These are phyloP conservation scores for Horisme vitalbata DNA, from an alignment of 2,888 invertebrate genomes.

Conservation along the genomic window DNA sequence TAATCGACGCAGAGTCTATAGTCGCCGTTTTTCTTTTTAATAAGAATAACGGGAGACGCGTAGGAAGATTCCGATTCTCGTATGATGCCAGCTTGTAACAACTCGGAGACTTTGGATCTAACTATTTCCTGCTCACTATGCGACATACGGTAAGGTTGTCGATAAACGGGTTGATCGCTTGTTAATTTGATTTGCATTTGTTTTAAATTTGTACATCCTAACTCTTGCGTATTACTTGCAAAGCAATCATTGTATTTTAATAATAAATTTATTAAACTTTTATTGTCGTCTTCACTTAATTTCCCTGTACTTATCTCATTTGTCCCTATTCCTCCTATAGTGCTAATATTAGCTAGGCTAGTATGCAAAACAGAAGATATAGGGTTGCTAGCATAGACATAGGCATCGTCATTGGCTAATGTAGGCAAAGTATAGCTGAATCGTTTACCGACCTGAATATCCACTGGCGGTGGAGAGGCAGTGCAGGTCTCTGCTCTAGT, in stretches of 20 bases:
- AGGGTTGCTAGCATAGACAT: no score
- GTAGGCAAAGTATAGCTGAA: no score
- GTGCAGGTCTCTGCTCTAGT: no score
- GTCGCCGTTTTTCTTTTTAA: no score
- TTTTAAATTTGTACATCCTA: constrained; percentile 32
- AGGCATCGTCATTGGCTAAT: no score
- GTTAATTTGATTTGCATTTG: constrained; percentile 33
- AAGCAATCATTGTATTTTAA: constrained; percentile 15
- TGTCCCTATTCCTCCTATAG: background rate
- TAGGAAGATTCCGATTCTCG: constrained; percentile 32
- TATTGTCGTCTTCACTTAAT: background rate
- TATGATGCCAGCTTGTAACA: constrained; percentile 36
- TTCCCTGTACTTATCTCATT: background rate
- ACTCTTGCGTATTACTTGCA: constrained; percentile 24
- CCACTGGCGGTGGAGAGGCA: no score
- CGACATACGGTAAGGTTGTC: constrained; percentile 21
- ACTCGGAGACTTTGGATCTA: constrained; percentile 24
- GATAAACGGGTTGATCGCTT: constrained; percentile 23
- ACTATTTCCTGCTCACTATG: constrained; percentile 1
- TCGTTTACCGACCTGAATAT: no score
- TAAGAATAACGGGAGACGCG: no score
- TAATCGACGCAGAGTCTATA: constrained; percentile 36
- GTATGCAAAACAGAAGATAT: no score
- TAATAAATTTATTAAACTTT: background rate
- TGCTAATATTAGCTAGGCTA: no score